Base-by-base conservation (phyloP, 2,113 vertebrate genomes). In the Irena cyanogastra region DNA sequence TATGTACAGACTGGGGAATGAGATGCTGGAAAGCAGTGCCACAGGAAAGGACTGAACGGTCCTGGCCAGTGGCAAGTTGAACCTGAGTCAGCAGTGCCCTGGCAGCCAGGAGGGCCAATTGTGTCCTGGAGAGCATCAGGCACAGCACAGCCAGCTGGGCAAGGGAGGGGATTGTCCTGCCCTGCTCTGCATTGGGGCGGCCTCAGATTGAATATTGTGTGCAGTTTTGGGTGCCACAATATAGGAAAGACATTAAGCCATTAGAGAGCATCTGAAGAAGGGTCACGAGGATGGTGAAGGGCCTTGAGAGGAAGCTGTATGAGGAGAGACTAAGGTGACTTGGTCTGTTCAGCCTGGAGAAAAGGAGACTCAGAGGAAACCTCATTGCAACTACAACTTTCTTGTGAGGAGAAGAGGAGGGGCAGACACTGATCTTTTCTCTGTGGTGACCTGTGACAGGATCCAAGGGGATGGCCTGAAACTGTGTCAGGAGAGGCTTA, bases 141-240 rank as follows among this genome's bases (percentile, higher is more conserved):
- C 10, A 6, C 15, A 60, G 11, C 37, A 27, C 12, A 0, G 0
- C 1, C 31, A 64, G 11, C 11, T 0, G 0, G 14, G 9, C 31
- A 33, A 37, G 9, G 12, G 27, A 77, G 45, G 17, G 33, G 6
- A 68, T 44, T 44, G 22, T 28, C 7, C 6, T 0, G 0, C 31
- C 77, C 27, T 68, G 45, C 17, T 86, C 22, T 68, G 31, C 0
- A 0, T 7, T 31, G 44, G 18, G 11, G 14, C 1, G 0, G 22
- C 27, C 11, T 59, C 63, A 60, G 17, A 53, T 13, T 6, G 3
- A 37, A 6, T 44, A 1, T 1, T 77, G 27, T 1, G 33, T 1
- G 2, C 27, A 60, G 39, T 4, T 68, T 37, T 77, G 14, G 9
- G 13, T 42, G 10, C 8, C 6, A 31, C 10, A 17, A 31, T 17